phyloP scores from a whole-genome alignment of 2,113 vertebrate genomes.

The Opisthocomus hoazin region DNA sequence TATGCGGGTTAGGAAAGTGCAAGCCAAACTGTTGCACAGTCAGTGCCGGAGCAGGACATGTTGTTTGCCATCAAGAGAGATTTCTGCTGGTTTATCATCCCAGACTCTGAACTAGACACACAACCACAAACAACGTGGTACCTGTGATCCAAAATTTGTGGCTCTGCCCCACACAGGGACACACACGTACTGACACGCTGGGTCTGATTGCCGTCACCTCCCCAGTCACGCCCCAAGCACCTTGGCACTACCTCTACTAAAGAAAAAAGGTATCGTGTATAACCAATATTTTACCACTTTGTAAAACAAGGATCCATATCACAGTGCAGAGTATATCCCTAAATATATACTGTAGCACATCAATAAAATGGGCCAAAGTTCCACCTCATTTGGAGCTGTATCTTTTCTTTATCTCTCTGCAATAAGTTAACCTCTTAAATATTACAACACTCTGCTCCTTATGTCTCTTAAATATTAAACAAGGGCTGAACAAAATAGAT shows the following conservation, averaged over 20 bases:
- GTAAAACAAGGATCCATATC: not conserved
- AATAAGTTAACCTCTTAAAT: slow-evolving; percentile 64
- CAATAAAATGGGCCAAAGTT: slow-evolving; percentile 20
- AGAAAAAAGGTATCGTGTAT: not conserved
- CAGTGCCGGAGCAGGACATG: fast-evolving
- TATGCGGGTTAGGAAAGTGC: not conserved
- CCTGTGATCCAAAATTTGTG: fast-evolving
- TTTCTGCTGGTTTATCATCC: not conserved
- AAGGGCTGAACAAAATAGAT: slow-evolving; percentile 49
- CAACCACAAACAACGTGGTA: fast-evolving
- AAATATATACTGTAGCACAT: not conserved
- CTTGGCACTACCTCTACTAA: not conserved
- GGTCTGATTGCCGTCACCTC: fast-evolving
- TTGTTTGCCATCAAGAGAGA: fast-evolving
- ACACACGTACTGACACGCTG: fast-evolving
- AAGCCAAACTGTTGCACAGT: not conserved
- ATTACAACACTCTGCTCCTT: slow-evolving; percentile 48
- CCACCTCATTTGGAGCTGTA: slow-evolving; percentile 2
- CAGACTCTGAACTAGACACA: not conserved
- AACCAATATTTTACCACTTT: not conserved
- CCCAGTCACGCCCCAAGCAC: not conserved
- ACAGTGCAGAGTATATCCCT: not conserved
- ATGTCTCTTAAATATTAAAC: slow-evolving; percentile 68
- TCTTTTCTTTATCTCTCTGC: slow-evolving; percentile 22
- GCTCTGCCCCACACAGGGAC: not conserved